A percentile compares a stretch with the other conserved stretches of the same genome.
phyloP scores from a whole-genome alignment of 1,140 invertebrate species.

The Drosophila ficusphila region DNA sequence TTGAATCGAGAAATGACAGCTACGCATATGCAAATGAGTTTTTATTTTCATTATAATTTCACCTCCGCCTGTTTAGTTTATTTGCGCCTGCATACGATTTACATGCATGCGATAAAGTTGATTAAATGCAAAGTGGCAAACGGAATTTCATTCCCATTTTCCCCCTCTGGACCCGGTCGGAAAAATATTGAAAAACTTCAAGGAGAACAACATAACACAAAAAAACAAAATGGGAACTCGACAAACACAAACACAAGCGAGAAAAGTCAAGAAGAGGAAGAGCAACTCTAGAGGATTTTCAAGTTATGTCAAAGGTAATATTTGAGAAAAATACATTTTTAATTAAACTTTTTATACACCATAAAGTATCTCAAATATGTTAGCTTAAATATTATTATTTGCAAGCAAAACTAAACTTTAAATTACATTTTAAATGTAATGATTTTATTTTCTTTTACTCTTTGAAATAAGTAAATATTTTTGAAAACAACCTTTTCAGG shows the following conservation, averaged over 20 bases:
- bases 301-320: neutral
- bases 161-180: neutral
- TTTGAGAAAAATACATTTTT: no score
- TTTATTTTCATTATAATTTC: slow-evolving; percentile 38
- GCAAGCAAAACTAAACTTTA: neutral
- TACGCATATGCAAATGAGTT: slow-evolving; percentile 44
- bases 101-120: slow-evolving; percentile 57
- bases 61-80: slow-evolving; percentile 37
- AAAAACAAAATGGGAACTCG: slow-evolving; percentile 20
- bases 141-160: slow-evolving; percentile 39
- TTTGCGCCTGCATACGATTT: slow-evolving; percentile 43
- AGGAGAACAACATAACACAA: slow-evolving; percentile 22
- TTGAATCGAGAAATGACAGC: neutral
- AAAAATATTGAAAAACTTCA: slow-evolving; percentile 62
- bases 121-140: slow-evolving; percentile 62
- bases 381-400: neutral
- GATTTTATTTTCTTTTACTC: no score
- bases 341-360: no score
- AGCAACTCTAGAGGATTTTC: neutral
- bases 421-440: neutral
- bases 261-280: neutral
- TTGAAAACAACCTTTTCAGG: no score
- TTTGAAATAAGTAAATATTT: no score
- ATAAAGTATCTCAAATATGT: no score
- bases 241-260: slow-evolving; percentile 29